phyloP scores from a whole-genome alignment of 53 echinoderm and acorn worm genomes.

The Patiria pectinifera region DNA sequence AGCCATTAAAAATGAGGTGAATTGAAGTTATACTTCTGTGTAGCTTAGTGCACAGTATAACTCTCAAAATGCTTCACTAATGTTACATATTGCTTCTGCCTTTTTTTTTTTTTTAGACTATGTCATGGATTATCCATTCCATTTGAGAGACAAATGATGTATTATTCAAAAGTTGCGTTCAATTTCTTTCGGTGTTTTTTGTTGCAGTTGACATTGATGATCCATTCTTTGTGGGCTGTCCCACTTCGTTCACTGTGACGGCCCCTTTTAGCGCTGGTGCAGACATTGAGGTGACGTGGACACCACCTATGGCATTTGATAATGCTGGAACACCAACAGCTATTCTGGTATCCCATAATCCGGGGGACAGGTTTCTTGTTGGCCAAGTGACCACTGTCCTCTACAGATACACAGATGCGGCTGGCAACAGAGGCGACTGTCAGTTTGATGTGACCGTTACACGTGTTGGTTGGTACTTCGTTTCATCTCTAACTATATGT shows the following conservation, averaged over 20 bases:
- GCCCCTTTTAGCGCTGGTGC: background rate
- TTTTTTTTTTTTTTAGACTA: no score
- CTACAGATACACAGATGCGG: conserved; percentile 18
- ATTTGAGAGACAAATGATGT: background rate
- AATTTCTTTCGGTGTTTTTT: background rate
- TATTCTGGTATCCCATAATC: conserved; percentile 18
- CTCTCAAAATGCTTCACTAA: no score
- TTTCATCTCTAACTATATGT: background rate
- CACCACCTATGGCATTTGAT: conserved; percentile 55
- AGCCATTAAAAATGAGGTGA: no score
- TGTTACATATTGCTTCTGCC: no score
- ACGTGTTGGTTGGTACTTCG: background rate
- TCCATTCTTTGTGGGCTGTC: conserved; percentile 10
- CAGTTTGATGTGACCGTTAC: conserved; percentile 36
- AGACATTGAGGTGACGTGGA: background rate
- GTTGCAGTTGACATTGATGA: conserved; percentile 25
- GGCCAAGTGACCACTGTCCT: conserved; percentile 51
- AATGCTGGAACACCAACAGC: conserved; percentile 51
- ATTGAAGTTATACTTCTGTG: no score
- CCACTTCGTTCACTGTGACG: background rate
- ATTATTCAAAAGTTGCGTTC: background rate
- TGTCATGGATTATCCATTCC: background rate
- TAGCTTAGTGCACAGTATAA: no score
- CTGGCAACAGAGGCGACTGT: conserved; percentile 17
- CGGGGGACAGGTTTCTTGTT: conserved; percentile 28